These are phyloP conservation scores for Xylocopa sonorina DNA, from an alignment of 1,140 invertebrate species.

Conservation along the genomic window DNA sequence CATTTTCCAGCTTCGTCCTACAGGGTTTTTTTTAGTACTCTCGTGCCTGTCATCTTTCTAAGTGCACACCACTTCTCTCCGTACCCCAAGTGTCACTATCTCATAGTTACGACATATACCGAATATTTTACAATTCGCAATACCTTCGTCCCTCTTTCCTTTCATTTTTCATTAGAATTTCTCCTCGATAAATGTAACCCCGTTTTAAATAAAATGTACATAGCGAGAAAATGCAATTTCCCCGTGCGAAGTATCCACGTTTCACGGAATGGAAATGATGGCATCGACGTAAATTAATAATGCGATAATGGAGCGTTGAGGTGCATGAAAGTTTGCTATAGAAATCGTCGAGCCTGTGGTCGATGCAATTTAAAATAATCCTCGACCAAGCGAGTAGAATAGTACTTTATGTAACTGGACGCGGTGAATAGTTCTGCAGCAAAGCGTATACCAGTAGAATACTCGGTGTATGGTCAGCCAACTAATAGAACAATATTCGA, in stretches of 20 bases:
- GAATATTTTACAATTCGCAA: neutral
- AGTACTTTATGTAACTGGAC: neutral
- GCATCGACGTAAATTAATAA: neutral
- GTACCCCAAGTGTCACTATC: neutral
- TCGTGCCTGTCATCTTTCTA: constrained; percentile 9
- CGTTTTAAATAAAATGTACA: too few species aligned
- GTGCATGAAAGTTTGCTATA: neutral
- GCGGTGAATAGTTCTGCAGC: neutral
- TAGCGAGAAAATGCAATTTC: neutral
- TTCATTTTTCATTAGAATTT: neutral
- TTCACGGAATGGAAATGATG: too few species aligned
- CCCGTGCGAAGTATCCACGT: neutral
- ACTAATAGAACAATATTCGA: neutral
- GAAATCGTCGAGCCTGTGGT: neutral
- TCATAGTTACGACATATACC: neutral
- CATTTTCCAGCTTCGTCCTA: neutral
- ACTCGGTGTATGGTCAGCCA: neutral
- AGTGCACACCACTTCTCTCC: constrained; percentile 5
- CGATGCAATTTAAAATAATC: constrained; percentile 7
- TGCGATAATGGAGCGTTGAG: too few species aligned
- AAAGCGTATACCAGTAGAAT: neutral
- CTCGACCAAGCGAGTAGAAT: constrained; percentile 4
- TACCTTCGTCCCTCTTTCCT: neutral
- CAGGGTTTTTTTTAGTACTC: constrained; percentile 16
- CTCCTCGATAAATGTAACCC: neutral